phyloP scores from a whole-genome alignment of 2,888 invertebrate genomes.

The Drosophila engyochracea region DNA sequence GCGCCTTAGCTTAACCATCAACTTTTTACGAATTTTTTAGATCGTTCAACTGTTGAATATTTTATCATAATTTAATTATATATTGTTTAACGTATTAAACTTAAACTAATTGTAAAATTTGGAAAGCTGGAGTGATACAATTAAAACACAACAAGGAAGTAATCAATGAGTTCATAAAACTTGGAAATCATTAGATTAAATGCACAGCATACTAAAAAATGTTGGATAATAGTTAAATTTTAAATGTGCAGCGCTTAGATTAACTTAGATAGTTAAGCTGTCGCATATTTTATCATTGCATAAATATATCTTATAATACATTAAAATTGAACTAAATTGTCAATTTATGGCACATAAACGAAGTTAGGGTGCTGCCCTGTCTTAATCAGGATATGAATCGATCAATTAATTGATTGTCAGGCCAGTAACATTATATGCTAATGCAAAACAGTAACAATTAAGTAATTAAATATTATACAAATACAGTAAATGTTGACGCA shows the following conservation, averaged over 20 bases:
- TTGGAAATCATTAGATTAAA: not conserved
- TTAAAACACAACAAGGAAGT: slow-evolving; percentile 35
- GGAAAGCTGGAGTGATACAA: slow-evolving; percentile 28
- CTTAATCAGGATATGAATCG: slow-evolving; percentile 61
- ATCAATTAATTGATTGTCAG: slow-evolving; percentile 50
- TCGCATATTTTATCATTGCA: not conserved
- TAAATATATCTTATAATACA: not conserved
- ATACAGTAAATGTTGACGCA: slow-evolving; percentile 38
- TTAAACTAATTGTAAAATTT: slow-evolving; percentile 14
- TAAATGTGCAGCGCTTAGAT: not conserved
- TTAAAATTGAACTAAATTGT: not conserved
- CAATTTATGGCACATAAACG: slow-evolving; percentile 27
- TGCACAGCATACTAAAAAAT: not conserved
- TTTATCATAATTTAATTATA: not conserved
- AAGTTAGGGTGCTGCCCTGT: slow-evolving; percentile 33
- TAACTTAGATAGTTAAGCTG: not conserved
- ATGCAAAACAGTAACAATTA: slow-evolving; percentile 61
- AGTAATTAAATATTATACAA: slow-evolving; percentile 64
- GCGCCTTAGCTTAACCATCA: not conserved
- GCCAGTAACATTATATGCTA: slow-evolving; percentile 63
- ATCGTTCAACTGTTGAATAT: not conserved
- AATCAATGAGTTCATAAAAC: not conserved
- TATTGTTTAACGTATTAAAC: not conserved
- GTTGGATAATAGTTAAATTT: not conserved
- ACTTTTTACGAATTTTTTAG: not conserved